These are phyloP conservation scores for Bovichtus variegatus DNA, from an alignment of 2,797 vertebrate species.

Conservation along the genomic window DNA sequence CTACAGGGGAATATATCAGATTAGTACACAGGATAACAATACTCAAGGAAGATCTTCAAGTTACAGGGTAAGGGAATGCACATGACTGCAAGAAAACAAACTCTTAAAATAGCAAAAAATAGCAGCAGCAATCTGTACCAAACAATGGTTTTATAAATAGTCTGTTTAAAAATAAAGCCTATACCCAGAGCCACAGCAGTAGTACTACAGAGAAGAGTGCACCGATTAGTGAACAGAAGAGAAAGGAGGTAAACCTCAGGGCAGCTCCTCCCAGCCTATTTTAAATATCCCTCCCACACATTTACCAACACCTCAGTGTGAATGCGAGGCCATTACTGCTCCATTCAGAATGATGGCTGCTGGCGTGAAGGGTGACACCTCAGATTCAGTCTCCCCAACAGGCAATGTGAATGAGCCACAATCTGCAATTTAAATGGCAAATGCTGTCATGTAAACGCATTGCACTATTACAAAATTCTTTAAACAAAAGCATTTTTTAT, in stretches of 20 bases:
- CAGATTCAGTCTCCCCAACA: constrained; percentile 67
- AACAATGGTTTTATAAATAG: constrained; percentile 20
- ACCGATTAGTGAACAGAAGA: constrained; percentile 52
- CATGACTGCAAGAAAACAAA: constrained; percentile 14
- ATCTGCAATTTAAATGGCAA: constrained; percentile 62
- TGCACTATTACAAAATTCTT: constrained; percentile 7
- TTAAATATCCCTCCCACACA: constrained; percentile 76
- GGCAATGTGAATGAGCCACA: constrained; percentile 46
- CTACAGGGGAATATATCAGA: constrained; percentile 69
- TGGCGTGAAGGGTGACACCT: constrained; percentile 77
- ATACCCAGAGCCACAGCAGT: constrained; percentile 11
- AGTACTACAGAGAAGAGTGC: constrained; percentile 20
- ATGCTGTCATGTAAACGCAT: constrained; percentile 43
- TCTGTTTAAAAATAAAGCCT: constrained; percentile 27
- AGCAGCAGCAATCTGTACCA: background rate
- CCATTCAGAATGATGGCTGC: constrained; percentile 78
- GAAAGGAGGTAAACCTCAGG: constrained; percentile 66
- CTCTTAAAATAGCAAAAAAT: constrained; percentile 2
- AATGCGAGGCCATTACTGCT: constrained; percentile 80
- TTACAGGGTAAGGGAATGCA: constrained; percentile 43
- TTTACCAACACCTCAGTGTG: constrained; percentile 78
- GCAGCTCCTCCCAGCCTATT: constrained; percentile 75
- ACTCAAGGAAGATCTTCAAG: no score
- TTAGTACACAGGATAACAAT: constrained; percentile 63
- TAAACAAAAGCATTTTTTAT: constrained; percentile 33